Percentiles rank a stretch among this genome's conserved stretches.
Evolutionary conservation across 2,113 vertebrate species (phyloP).

Genomic region (Anser cygnoides): DNA sequence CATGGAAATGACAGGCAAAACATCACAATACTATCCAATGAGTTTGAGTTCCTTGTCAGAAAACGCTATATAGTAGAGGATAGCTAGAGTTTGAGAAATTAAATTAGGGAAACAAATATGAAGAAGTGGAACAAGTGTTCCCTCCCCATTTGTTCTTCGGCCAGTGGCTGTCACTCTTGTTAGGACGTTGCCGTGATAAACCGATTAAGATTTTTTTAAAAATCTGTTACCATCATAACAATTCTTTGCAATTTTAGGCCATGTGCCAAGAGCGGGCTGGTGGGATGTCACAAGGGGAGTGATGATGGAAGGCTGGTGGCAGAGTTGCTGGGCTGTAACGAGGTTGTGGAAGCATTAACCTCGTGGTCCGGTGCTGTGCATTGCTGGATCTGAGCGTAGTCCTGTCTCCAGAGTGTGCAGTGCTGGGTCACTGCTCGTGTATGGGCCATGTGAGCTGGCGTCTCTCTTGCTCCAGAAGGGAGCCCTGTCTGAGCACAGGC

Average conservation of each 20-base stretch:
- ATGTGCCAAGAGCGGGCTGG: background rate
- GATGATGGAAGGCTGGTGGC: background rate
- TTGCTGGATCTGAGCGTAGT: rapidly evolving
- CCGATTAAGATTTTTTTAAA: background rate
- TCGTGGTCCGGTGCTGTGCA: background rate
- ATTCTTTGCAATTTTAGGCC: background rate
- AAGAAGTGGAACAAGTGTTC: background rate
- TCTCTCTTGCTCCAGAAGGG: background rate
- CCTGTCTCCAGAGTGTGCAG: rapidly evolving
- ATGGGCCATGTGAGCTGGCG: rapidly evolving
- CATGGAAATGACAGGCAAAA: background rate
- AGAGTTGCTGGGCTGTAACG: rapidly evolving
- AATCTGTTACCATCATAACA: background rate
- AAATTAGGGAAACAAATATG: background rate
- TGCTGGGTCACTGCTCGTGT: rapidly evolving
- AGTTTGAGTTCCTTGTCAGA: background rate
- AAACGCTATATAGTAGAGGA: background rate
- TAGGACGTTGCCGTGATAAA: background rate
- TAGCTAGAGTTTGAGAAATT: background rate
- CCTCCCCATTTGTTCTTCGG: background rate
- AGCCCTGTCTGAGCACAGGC: background rate
- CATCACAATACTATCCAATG: background rate
- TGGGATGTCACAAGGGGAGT: rapidly evolving
- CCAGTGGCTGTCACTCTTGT: background rate
- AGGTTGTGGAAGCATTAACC: background rate